Evolutionary conservation across 2,797 vertebrate genomes (phyloP).

Genomic region (Hybognathus amarus): DNA sequence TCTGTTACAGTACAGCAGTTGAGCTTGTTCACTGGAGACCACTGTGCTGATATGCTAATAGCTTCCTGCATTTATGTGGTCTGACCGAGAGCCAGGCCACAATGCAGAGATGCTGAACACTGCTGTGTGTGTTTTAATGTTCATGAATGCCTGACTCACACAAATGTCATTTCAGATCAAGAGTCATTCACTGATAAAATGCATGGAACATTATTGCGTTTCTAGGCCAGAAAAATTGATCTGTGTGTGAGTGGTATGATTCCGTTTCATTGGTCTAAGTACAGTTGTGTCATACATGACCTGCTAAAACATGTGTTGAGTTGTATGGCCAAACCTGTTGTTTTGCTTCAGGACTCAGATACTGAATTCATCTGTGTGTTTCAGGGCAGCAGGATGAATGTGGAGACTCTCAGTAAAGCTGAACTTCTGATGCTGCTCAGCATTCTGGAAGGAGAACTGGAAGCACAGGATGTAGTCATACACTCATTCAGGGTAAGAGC

Average conservation of each 20-base stretch:
- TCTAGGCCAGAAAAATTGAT: slow-evolving; percentile 39
- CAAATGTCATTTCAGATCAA: slow-evolving; percentile 41
- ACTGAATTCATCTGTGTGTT: slow-evolving; percentile 45
- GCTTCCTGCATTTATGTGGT: slow-evolving; percentile 54
- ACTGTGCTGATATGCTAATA: slow-evolving; percentile 54
- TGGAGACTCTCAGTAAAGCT: slow-evolving; percentile 95
- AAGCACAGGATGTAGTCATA: slow-evolving; percentile 96
- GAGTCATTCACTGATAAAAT: slow-evolving; percentile 2
- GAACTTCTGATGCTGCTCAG: slow-evolving; percentile 96
- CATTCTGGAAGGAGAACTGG: slow-evolving; percentile 95
- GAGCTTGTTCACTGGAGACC: slow-evolving; percentile 32
- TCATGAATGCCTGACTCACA: slow-evolving; percentile 23
- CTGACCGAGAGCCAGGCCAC: slow-evolving; percentile 39
- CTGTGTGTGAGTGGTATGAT: slow-evolving; percentile 14
- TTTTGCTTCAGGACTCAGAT: slow-evolving; percentile 4
- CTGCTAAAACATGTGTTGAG: slow-evolving; percentile 8
- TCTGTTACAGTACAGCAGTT: slow-evolving; percentile 38
- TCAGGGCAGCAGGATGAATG: slow-evolving; percentile 93
- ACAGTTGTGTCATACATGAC: background rate
- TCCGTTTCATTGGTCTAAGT: background rate
- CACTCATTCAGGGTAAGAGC: slow-evolving; percentile 92
- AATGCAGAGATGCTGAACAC: slow-evolving; percentile 29
- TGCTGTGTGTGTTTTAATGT: slow-evolving; percentile 41
- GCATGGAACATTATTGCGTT: slow-evolving; percentile 15
- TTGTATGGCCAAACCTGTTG: background rate